Evolutionary conservation across 2,113 vertebrate genomes (phyloP).

Genomic region (Hyla sarda): DNA sequence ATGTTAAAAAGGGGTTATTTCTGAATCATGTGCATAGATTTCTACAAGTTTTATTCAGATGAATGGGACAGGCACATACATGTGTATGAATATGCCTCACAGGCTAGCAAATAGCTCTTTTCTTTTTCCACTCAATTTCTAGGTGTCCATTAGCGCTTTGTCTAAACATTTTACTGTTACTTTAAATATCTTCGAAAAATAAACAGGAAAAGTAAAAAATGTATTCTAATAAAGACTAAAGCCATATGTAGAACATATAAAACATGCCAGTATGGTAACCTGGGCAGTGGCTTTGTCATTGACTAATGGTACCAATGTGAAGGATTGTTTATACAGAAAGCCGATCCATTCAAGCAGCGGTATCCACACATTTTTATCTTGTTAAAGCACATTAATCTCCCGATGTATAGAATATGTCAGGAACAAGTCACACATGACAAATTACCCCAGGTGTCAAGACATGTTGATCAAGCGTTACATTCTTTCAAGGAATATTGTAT

Average conservation of each 20-base stretch:
- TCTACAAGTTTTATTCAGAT: too few relatives aligned
- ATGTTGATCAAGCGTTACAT: slow-evolving; percentile 26
- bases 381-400: slow-evolving; percentile 31
- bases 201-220: neutral
- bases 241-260: neutral
- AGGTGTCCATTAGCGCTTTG: too few relatives aligned
- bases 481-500: neutral
- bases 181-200: neutral
- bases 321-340: slow-evolving; percentile 47
- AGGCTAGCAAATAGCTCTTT: too few relatives aligned
- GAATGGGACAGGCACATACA: too few relatives aligned
- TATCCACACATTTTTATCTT: slow-evolving; percentile 13
- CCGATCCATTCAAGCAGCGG: neutral
- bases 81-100: too few relatives aligned
- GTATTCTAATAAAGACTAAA: neutral
- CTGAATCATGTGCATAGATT: too few relatives aligned
- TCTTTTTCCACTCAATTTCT: too few relatives aligned
- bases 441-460: neutral
- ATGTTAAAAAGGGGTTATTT: too few relatives aligned
- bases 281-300: neutral
- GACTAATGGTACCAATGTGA: slow-evolving; percentile 21
- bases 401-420: slow-evolving; percentile 31
- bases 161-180: too few relatives aligned
- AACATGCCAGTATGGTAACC: neutral
- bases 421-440: slow-evolving; percentile 20